These are phyloP conservation scores for Drosophila bocki DNA, from an alignment of 1,140 invertebrate genomes.

Conservation along the genomic window DNA sequence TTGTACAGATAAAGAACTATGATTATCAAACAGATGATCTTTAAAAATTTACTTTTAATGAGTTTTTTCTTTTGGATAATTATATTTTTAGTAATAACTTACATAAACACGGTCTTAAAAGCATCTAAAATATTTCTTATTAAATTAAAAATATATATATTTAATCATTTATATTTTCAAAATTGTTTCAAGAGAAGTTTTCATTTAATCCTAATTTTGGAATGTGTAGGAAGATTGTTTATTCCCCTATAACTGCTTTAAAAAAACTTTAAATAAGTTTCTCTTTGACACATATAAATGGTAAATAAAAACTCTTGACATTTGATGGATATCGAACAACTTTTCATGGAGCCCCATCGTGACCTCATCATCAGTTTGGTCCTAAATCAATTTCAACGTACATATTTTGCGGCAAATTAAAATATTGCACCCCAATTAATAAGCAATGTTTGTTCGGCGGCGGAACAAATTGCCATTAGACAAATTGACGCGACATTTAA, in stretches of 20 bases:
- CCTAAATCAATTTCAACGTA: constrained; percentile 17
- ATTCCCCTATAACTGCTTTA: rapidly evolving
- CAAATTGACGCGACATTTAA: constrained; percentile 51
- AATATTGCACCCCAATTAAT: constrained; percentile 37
- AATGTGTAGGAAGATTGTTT: too few relatives aligned
- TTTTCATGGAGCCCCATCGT: constrained; percentile 8
- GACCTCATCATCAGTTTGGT: constrained; percentile 28
- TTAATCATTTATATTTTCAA: too few relatives aligned
- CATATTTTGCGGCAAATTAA: constrained; percentile 13
- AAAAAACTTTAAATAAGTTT: not conserved
- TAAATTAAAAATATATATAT: too few relatives aligned
- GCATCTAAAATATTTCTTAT: too few relatives aligned
- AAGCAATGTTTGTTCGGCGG: constrained; percentile 18
- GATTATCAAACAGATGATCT: not conserved
- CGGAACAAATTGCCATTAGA: constrained; percentile 31
- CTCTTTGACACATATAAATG: not conserved
- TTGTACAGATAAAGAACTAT: not conserved
- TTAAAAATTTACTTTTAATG: not conserved
- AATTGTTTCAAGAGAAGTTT: not conserved
- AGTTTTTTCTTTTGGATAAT: not conserved
- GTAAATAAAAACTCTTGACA: constrained; percentile 1
- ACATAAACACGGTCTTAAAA: too few relatives aligned
- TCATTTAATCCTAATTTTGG: too few relatives aligned
- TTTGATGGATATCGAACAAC: constrained; percentile 21
- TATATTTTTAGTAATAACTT: too few relatives aligned